Conservation (phyloP, 2,888 invertebrate genomes). For the Leptinotarsa peninsularis region DNA sequence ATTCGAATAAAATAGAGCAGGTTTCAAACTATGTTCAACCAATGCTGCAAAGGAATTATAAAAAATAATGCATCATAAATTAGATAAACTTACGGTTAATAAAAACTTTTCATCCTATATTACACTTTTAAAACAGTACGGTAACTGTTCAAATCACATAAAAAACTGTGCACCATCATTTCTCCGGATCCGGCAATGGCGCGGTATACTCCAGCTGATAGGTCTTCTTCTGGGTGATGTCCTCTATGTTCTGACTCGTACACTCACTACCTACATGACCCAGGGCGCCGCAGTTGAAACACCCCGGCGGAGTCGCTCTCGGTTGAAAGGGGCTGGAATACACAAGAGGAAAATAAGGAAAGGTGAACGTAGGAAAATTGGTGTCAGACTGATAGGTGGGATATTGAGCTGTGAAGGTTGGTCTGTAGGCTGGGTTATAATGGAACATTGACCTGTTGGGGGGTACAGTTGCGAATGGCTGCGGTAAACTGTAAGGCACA, state of each 20-base stretch:
- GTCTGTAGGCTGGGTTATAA: constrained; percentile 58
- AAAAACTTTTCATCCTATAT: constrained; percentile 50
- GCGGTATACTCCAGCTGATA: constrained; percentile 75
- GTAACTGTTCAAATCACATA: constrained; percentile 55
- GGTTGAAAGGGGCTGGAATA: constrained; percentile 62
- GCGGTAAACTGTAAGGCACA: constrained; percentile 69
- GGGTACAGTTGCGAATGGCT: constrained; percentile 52
- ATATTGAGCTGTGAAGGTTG: constrained; percentile 61
- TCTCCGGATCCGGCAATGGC: constrained; percentile 48
- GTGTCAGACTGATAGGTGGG: constrained; percentile 53
- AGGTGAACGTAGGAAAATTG: constrained; percentile 54
- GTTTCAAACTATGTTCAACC: constrained; percentile 27
- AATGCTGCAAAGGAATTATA: constrained; percentile 24
- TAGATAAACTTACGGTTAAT: constrained; percentile 46
- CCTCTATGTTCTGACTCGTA: constrained; percentile 91
- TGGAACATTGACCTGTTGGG: constrained; percentile 57
- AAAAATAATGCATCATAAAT: constrained; percentile 38
- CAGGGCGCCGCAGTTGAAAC: constrained; percentile 92
- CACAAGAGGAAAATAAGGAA: constrained; percentile 60
- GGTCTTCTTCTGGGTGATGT: constrained; percentile 82
- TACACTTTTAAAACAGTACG: constrained; percentile 54
- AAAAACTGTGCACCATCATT: constrained; percentile 43
- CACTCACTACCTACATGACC: constrained; percentile 89
- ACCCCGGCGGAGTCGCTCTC: constrained; percentile 75
- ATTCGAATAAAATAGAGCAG: constrained; percentile 6